Percentiles rank a stretch among this genome's conserved stretches.
Evolutionary conservation across 2,113 vertebrate genomes (phyloP).

Genomic region (Leiothrix lutea): DNA sequence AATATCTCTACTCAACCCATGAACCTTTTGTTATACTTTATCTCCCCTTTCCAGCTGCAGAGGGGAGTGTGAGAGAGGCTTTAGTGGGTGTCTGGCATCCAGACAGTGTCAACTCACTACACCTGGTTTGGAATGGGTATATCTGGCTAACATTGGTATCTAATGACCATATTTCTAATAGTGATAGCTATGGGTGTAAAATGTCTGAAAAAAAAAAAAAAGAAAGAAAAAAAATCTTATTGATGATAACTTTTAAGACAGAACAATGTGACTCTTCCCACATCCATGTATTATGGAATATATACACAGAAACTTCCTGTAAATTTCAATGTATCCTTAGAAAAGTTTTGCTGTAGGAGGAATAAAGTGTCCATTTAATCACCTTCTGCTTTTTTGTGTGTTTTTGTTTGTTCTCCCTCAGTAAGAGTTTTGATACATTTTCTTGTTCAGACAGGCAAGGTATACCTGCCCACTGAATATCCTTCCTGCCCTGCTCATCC

Average conservation of each 20-base stretch:
- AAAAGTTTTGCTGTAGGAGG: background rate
- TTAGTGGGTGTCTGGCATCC: background rate
- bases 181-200: background rate
- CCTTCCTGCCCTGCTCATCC: background rate
- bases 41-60: background rate
- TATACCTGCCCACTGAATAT: background rate
- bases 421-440: background rate
- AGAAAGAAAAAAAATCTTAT: background rate
- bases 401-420: background rate
- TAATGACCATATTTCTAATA: background rate
- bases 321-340: background rate
- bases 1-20: background rate
- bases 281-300: background rate
- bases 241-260: background rate
- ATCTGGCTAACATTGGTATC: background rate
- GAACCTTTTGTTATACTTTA: background rate
- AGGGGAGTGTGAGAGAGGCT: background rate
- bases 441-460: background rate
- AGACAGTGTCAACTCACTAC: background rate
- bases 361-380: background rate
- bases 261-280: background rate
- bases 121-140: background rate
- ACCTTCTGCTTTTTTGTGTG: background rate
- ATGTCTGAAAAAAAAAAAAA: background rate
- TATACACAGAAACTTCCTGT: background rate